phyloP scores from a whole-genome alignment of 2,113 vertebrate genomes.

The Zeus faber region DNA sequence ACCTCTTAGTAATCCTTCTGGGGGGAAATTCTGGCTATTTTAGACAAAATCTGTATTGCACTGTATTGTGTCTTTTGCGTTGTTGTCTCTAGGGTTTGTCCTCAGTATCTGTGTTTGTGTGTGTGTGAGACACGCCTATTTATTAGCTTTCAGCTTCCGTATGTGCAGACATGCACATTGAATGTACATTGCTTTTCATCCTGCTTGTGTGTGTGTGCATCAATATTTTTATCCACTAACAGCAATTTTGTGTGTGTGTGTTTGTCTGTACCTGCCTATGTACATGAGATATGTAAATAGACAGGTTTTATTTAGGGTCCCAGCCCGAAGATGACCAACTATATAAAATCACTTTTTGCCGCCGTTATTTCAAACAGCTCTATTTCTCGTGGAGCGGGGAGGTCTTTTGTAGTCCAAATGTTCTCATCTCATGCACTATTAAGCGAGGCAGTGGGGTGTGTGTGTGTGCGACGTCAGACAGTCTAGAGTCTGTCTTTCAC shows the following conservation, averaged over 20 bases:
- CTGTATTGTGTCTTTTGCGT: background rate
- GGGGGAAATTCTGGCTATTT: too few species aligned
- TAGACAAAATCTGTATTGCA: too few species aligned
- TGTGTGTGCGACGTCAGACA: slow-evolving; percentile 47
- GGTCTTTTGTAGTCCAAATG: slow-evolving; percentile 63
- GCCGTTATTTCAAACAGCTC: slow-evolving; percentile 52
- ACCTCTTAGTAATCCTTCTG: too few species aligned
- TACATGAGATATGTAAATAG: too few species aligned
- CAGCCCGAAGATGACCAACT: too few species aligned
- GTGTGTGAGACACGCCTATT: slow-evolving; percentile 1
- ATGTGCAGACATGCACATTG: background rate
- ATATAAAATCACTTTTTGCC: slow-evolving; percentile 19
- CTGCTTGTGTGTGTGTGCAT: too few species aligned
- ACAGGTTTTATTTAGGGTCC: too few species aligned
- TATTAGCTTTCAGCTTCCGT: too few species aligned
- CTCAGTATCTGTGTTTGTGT: background rate
- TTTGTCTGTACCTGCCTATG: too few species aligned
- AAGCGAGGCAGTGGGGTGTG: slow-evolving; percentile 66
- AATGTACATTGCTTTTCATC: too few species aligned
- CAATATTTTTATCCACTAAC: too few species aligned
- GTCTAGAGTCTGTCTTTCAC: slow-evolving; percentile 68
- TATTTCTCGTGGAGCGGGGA: slow-evolving; percentile 26
- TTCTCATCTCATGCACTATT: slow-evolving; percentile 78
- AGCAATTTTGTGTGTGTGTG: too few species aligned
- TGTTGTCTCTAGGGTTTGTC: background rate